phyloP scores from a whole-genome alignment of 2,888 invertebrate genomes.

The Ommatoiulus sabulosus region DNA sequence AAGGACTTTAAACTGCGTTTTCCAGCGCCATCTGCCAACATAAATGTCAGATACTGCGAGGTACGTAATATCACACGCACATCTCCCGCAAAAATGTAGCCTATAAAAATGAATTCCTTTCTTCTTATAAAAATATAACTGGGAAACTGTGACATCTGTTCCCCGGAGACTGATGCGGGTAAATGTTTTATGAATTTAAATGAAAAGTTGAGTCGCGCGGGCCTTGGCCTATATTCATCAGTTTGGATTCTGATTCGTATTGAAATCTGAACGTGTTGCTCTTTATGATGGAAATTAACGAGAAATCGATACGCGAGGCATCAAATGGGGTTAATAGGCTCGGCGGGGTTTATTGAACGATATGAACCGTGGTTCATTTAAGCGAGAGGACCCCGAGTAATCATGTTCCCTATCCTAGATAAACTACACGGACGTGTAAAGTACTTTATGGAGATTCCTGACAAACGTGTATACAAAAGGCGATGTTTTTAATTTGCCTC shows the following conservation, averaged over 20 bases:
- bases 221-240: conserved; percentile 10
- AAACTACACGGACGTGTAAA: background rate
- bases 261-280: conserved; percentile 40
- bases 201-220: background rate
- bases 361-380: conserved; percentile 19
- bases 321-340: conserved; percentile 31
- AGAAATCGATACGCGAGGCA: conserved; percentile 4
- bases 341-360: background rate
- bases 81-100: too few relatives aligned
- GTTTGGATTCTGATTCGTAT: background rate
- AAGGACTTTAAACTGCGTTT: too few relatives aligned
- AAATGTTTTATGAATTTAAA: background rate
- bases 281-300: conserved; percentile 1
- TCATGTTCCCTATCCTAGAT: background rate
- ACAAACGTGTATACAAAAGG: background rate
- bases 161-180: too few relatives aligned
- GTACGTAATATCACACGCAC: too few relatives aligned
- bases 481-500: background rate
- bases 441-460: background rate
- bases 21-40: too few relatives aligned
- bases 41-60: too few relatives aligned
- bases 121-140: too few relatives aligned
- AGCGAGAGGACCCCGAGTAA: background rate
- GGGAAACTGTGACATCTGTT: too few relatives aligned
- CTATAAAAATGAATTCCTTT: too few relatives aligned